Base-by-base conservation (phyloP, 1,140 invertebrate genomes). In the Aphelenchoides besseyi region DNA sequence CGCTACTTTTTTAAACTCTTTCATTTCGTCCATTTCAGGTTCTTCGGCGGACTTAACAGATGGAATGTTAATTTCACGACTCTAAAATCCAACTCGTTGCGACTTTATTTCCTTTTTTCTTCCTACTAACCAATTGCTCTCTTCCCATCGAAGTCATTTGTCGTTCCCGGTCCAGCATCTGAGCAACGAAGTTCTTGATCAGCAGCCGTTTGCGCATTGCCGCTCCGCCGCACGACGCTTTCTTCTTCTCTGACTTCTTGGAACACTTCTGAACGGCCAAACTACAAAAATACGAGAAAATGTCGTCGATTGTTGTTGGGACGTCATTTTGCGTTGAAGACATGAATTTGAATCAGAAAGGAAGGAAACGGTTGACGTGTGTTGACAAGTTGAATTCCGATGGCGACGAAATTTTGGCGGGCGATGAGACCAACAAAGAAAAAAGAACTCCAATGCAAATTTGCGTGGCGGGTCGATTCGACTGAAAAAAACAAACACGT, bases 181-280 rank as follows among this genome's bases (percentile, higher is more conserved):
- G 78, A 1, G 77, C 71, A 54, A 79, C 77, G 61, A 79, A 79
- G 53, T 79, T 79, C 41, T 79, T 79, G 54, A 79, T 79, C 26
- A 79, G 54, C 30, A 79, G 48, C 79, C 77, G 73, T 74, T 79
- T 79, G 18, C 77, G 64, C 77, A 79, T 79, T 23, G 77, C 77
- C 32, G 77, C 77, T 55, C 77, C 77, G 29, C 77, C 77, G 55
- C 79, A 81, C 8, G 77, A 78, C 28, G 77, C 77, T 36, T 81
- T 78, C 68, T 79, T 79, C 67, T 79, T 79, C 55, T 79, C 77
- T 12, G 76, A 72, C 64, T 79, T 79, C 35, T 77, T 79, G 12
- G 79, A 72, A 54, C 77, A 79, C 64, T 79, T 79, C 69, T 75
- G 67, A 70, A 79, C 72, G 12, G 77, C 77, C 48, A 79, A 63